Evolutionary conservation across 1,140 invertebrate species (phyloP).

Genomic region (Saccostrea cuccullata): DNA sequence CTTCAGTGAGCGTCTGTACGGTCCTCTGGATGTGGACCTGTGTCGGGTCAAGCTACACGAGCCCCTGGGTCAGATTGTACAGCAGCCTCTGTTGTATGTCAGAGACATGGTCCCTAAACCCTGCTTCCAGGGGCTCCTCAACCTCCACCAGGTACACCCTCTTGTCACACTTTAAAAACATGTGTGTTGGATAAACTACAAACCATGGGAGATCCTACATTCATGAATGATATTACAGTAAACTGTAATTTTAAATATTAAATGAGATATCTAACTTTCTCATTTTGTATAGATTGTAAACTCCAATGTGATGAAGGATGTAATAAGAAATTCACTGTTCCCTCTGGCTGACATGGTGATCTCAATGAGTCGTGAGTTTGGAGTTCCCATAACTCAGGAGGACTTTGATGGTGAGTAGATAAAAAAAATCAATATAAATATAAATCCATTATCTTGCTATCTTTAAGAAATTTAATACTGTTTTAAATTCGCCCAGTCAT

Average conservation of each 20-base stretch:
- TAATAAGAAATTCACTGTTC: constrained; percentile 75
- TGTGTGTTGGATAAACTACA: too few species aligned
- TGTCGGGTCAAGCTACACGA: constrained; percentile 77
- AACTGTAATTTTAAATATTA: too few species aligned
- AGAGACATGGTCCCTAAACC: constrained; percentile 77
- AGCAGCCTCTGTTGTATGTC: constrained; percentile 77
- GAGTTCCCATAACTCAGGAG: constrained; percentile 75
- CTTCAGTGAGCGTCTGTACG: constrained; percentile 76
- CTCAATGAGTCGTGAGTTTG: constrained; percentile 78
- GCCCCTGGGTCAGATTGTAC: constrained; percentile 73
- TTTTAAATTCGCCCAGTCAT: too few species aligned
- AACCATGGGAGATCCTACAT: too few species aligned
- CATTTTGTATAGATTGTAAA: constrained; percentile 67
- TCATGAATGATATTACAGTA: too few species aligned
- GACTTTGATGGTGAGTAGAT: constrained; percentile 72
- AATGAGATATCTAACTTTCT: not conserved
- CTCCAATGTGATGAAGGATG: constrained; percentile 67
- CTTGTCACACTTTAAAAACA: too few species aligned
- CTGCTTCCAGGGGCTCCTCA: constrained; percentile 76
- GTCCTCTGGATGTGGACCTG: constrained; percentile 76
- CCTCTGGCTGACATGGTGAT: constrained; percentile 76
- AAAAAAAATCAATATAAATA: too few species aligned
- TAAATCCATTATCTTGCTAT: too few species aligned
- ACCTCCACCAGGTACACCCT: constrained; percentile 76
- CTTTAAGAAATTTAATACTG: too few species aligned